Base-by-base conservation (phyloP, 2,888 invertebrate species). In the Taphrorychus bicolor region DNA sequence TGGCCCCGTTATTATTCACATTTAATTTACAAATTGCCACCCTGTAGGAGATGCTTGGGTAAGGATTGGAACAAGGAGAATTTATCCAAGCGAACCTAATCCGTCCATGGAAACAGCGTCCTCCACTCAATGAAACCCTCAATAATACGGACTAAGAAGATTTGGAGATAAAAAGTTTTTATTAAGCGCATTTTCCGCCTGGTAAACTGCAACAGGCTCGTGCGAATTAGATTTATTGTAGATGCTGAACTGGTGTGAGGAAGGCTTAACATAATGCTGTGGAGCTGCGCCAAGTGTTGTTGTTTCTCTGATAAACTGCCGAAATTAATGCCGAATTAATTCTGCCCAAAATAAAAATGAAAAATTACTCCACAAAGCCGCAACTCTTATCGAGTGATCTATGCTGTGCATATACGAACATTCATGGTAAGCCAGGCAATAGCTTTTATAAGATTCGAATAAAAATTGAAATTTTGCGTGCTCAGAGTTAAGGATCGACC, bases 131-230 rank as follows among this genome's bases (percentile, higher is more conserved):
- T 22, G 21, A 52, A 52, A 52, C 14, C 52, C 22, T 19, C 22
- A 21, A 32, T 18, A 22, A 18, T 18, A 19, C 18, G 19, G 18
- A n/a, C 52, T 52, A 52, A 52, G 52, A 52, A 16, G 52, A n/a
- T 21, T 22, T 52, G 14, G 22, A 4, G 32, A 32, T 18, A 52
- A 16, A 52, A 52, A 52, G 18, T 52, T 32, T 52, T 18, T 52
- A 52, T 52, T 52, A 52, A 52, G 52, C 21, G 22, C 22, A 19
- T 52, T 52, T 52, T n/a, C 16, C 52, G 51, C 17, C 24, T 57
- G 32, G 3, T 11, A 32, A 9, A 11, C 9, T 32, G 32, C 32
- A 32, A 32, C 32, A 32, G 7, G 32, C 32, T 11, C 9, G 32
- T n/a, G n/a, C n/a, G n/a, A n/a, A n/a, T n/a, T n/a, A n/a, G 18